Percentiles rank a stretch among this genome's conserved stretches.
Conservation (phyloP, 2,113 vertebrate genomes). For the Furnarius figulus region DNA sequence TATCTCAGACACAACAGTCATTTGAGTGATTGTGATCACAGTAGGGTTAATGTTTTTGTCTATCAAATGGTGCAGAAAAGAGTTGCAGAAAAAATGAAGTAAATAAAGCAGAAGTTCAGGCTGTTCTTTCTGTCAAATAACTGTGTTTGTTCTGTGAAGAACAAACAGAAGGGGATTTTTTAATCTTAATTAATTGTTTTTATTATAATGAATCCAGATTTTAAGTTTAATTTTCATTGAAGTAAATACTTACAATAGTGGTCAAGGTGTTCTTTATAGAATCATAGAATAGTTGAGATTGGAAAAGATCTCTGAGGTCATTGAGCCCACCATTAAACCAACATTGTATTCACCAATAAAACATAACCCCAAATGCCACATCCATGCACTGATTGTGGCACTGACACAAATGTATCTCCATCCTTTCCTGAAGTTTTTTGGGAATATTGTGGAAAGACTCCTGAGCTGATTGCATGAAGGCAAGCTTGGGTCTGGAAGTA, state of each 20-base stretch:
- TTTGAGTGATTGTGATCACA: background rate
- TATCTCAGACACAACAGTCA: background rate
- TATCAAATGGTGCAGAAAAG: background rate
- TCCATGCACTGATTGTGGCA: background rate
- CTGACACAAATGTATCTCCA: background rate
- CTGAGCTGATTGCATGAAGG: background rate
- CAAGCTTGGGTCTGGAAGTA: background rate
- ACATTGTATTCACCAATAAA: background rate
- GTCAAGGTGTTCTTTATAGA: background rate
- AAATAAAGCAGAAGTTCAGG: slow-evolving; percentile 22
- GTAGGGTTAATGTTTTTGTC: background rate
- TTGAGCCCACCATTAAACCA: background rate
- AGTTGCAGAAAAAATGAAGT: background rate
- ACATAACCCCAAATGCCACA: background rate
- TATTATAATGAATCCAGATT: background rate
- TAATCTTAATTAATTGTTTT: background rate
- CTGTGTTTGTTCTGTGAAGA: background rate
- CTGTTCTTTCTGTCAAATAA: background rate
- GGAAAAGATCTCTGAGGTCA: background rate
- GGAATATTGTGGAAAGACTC: background rate
- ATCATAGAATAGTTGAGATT: background rate
- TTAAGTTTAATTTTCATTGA: background rate
- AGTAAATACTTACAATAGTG: background rate
- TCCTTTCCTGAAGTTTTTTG: background rate
- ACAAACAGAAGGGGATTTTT: background rate